Conservation (phyloP, 2,113 vertebrate genomes). For the Rhinopithecus roxellana region DNA sequence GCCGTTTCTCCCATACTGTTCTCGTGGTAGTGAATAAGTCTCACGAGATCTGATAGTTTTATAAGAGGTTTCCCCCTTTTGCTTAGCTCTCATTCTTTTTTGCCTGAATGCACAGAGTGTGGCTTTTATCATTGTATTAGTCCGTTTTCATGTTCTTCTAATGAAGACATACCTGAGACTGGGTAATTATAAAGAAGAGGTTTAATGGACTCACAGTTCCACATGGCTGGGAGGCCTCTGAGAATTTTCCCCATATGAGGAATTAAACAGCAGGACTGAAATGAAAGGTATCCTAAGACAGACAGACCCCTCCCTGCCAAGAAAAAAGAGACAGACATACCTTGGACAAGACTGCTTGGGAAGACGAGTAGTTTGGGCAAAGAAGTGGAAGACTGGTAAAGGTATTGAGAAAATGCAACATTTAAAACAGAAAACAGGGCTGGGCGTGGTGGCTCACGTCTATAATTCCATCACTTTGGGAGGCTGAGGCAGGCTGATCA, state of each 20-base stretch:
- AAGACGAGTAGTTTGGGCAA: background rate
- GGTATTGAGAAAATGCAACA: background rate
- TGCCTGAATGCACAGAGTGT: background rate
- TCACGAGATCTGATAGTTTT: no score
- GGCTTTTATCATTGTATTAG: background rate
- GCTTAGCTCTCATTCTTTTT: no score
- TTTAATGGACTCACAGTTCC: no score
- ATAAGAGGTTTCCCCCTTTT: no score
- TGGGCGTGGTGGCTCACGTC: no score
- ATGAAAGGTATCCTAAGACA: background rate
- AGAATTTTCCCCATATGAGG: background rate
- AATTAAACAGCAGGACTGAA: background rate
- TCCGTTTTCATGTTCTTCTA: no score
- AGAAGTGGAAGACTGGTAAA: background rate
- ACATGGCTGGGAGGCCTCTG: background rate
- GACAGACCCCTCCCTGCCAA: background rate
- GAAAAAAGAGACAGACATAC: background rate
- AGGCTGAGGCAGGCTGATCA: no score
- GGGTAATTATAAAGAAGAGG: no score
- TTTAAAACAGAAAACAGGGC: background rate
- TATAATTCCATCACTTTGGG: no score
- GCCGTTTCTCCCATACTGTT: no score
- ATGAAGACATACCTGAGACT: no score
- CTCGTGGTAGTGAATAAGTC: no score
- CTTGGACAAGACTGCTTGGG: background rate